A percentile compares a stretch with the other conserved stretches of the same genome.
These are phyloP conservation scores for Araneus ventricosus DNA, from an alignment of 1,140 invertebrate genomes.

Conservation along the genomic window DNA sequence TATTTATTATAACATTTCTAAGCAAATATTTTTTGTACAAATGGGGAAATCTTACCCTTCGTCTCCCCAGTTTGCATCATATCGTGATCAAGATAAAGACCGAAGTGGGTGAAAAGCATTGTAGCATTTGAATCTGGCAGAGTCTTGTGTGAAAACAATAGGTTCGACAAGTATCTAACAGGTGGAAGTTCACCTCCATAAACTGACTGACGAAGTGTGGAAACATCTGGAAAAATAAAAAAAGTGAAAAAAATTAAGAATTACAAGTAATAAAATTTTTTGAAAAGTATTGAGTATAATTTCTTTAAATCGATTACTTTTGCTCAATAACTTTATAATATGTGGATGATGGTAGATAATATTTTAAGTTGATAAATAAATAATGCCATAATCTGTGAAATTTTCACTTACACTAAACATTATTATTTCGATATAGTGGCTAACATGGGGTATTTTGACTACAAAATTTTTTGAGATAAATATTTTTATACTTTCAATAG, in stretches of 20 bases:
- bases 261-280: not conserved
- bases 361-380: too few relatives aligned
- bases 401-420: too few relatives aligned
- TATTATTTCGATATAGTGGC: too few relatives aligned
- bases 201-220: conserved; percentile 41
- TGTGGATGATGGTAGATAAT: too few relatives aligned
- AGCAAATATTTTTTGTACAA: not conserved
- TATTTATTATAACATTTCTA: not conserved
- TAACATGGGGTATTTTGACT: too few relatives aligned
- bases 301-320: too few relatives aligned
- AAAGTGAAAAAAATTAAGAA: not conserved
- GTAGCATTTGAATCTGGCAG: conserved; percentile 54
- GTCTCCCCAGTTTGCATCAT: conserved; percentile 45
- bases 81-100: conserved; percentile 77
- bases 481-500: too few relatives aligned
- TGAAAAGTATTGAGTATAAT: too few relatives aligned
- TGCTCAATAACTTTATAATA: too few relatives aligned
- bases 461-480: too few relatives aligned
- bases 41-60: not conserved
- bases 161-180: conserved; percentile 80
- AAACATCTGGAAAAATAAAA: conserved; percentile 79
- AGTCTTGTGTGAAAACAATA: conserved; percentile 76
- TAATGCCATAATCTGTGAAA: too few relatives aligned
- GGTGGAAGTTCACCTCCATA: conserved; percentile 80
- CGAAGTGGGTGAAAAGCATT: conserved; percentile 62